These are phyloP conservation scores for Probaryconus sp. DNA, from an alignment of 1,140 invertebrate species.

Conservation along the genomic window DNA sequence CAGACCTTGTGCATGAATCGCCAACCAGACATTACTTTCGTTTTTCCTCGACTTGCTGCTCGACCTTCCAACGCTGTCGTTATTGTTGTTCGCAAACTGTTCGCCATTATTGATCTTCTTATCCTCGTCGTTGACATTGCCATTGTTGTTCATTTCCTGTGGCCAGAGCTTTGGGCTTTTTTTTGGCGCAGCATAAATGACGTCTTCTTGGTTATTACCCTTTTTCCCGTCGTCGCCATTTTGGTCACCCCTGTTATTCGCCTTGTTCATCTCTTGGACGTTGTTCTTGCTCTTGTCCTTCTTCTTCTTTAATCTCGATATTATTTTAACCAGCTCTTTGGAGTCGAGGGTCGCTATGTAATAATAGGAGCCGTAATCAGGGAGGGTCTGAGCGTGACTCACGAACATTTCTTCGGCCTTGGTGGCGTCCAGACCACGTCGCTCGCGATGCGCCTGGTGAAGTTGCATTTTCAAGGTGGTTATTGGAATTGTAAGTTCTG, in stretches of 20 bases:
- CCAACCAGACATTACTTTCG: constrained; percentile 76
- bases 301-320: constrained; percentile 63
- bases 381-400: constrained; percentile 81
- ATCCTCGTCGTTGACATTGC: constrained; percentile 23
- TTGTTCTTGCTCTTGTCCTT: constrained; percentile 53
- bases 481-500: constrained; percentile 73
- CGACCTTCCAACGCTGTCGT: constrained; percentile 52
- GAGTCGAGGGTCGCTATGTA: constrained; percentile 81
- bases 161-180: neutral
- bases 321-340: constrained; percentile 70
- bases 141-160: constrained; percentile 38
- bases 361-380: constrained; percentile 86
- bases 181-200: constrained; percentile 40
- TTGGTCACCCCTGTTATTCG: constrained; percentile 57
- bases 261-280: constrained; percentile 55
- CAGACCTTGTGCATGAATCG: constrained; percentile 73
- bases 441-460: constrained; percentile 81
- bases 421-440: constrained; percentile 81
- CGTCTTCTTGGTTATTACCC: constrained; percentile 23
- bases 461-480: constrained; percentile 77
- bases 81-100: constrained; percentile 53
- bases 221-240: constrained; percentile 32
- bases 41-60: constrained; percentile 64
- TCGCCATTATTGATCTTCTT: constrained; percentile 47
- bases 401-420: constrained; percentile 86